phyloP scores from a whole-genome alignment of 2,797 vertebrate species.

The Pagetopsis macropterus region DNA sequence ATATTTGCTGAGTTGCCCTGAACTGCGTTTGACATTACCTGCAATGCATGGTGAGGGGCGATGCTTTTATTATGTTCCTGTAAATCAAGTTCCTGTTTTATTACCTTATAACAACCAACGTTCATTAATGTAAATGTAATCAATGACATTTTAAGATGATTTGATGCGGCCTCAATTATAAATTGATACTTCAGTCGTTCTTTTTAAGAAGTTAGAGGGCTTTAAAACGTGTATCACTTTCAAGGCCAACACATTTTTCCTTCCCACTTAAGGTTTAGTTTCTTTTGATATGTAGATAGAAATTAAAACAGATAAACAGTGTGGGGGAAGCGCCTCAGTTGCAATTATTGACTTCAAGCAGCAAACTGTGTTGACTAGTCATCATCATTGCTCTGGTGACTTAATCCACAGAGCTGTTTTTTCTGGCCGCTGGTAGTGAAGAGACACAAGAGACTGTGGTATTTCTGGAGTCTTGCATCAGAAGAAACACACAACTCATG shows the following conservation, averaged over 20 bases:
- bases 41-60: not conserved
- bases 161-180: conserved; percentile 7
- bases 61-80: not conserved
- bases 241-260: conserved; percentile 16
- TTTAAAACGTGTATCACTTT: conserved; percentile 31
- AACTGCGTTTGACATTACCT: conserved; percentile 29
- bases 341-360: conserved; percentile 51
- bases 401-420: conserved; percentile 63
- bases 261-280: conserved; percentile 17
- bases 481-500: conserved; percentile 39
- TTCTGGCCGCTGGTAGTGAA: conserved; percentile 61
- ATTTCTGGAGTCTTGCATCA: conserved; percentile 73
- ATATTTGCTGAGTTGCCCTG: conserved; percentile 19
- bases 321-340: conserved; percentile 18
- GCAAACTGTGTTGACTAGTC: conserved; percentile 58
- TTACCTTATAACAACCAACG: not conserved
- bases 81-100: not conserved
- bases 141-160: conserved; percentile 10
- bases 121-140: conserved; percentile 5
- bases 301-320: conserved; percentile 40
- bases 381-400: conserved; percentile 54
- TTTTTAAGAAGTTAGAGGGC: not conserved
- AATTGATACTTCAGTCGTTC: conserved; percentile 3
- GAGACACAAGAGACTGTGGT: conserved; percentile 54
- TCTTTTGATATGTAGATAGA: conserved; percentile 58